Percentiles rank a stretch among this genome's conserved stretches.
phyloP scores from a whole-genome alignment of 2,113 vertebrate genomes.

The Myodes glareolus region DNA sequence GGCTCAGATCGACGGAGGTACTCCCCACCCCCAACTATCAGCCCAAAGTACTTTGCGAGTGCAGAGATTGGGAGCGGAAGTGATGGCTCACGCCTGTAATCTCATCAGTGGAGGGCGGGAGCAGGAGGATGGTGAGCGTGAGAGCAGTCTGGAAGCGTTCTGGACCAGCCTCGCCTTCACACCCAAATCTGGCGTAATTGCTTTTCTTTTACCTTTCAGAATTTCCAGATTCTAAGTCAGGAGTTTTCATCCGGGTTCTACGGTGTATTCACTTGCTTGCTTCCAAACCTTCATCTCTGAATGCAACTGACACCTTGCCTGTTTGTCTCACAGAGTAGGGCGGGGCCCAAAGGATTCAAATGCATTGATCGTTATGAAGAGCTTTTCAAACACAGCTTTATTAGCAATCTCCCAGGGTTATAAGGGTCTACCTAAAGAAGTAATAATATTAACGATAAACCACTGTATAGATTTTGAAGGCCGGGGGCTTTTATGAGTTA shows the following conservation, averaged over 20 bases:
- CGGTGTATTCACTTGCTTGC: background rate
- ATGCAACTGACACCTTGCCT: background rate
- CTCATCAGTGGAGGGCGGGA: background rate
- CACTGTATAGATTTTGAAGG: constrained; percentile 2
- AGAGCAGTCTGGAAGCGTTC: background rate
- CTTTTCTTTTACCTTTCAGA: background rate
- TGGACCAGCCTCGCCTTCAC: background rate
- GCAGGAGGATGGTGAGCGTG: background rate
- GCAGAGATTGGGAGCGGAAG: background rate
- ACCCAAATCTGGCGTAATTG: background rate
- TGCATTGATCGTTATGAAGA: background rate
- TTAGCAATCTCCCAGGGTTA: background rate
- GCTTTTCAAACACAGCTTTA: background rate
- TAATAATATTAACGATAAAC: background rate
- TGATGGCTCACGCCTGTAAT: background rate
- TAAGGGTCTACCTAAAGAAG: background rate
- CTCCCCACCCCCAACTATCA: background rate
- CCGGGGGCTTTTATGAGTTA: background rate
- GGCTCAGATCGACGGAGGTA: background rate
- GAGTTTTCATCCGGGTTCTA: background rate
- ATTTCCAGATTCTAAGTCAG: background rate
- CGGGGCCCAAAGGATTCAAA: background rate
- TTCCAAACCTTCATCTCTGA: background rate
- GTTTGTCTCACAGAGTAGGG: background rate
- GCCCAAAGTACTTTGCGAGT: background rate